These are phyloP conservation scores for Sphenopsis melanotis DNA, from an alignment of 2,797 vertebrate species.

Conservation along the genomic window DNA sequence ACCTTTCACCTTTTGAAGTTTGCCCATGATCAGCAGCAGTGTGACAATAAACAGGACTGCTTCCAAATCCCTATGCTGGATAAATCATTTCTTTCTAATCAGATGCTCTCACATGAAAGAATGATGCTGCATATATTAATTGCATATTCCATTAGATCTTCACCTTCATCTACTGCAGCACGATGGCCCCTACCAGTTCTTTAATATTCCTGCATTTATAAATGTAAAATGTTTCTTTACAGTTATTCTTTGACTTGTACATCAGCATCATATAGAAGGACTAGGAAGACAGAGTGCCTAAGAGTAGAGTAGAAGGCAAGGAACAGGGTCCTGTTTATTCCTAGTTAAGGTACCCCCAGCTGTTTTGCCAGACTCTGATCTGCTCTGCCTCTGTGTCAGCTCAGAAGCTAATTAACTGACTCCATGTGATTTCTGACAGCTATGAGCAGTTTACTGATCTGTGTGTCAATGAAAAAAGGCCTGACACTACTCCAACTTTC, in stretches of 20 bases:
- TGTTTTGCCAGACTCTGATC: slow-evolving; percentile 31
- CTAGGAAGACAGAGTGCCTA: neutral
- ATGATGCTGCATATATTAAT: neutral
- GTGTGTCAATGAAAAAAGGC: neutral
- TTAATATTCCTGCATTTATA: neutral
- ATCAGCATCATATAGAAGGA: neutral
- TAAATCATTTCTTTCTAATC: neutral
- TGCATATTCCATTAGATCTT: slow-evolving; percentile 34
- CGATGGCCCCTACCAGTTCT: neutral
- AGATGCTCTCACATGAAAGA: slow-evolving; percentile 5
- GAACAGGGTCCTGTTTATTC: neutral
- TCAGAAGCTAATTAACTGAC: slow-evolving; percentile 30
- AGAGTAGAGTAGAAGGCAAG: neutral
- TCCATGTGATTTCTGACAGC: slow-evolving; percentile 26
- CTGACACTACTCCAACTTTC: neutral
- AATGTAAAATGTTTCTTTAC: neutral
- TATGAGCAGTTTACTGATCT: neutral
- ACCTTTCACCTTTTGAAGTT: neutral
- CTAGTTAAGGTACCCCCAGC: slow-evolving; percentile 9
- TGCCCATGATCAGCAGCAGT: neutral
- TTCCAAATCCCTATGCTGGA: neutral
- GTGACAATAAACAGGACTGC: neutral
- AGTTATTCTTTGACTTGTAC: neutral
- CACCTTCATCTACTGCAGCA: neutral
- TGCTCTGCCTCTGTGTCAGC: neutral